Base-by-base conservation (phyloP, 2,797 vertebrate species). In the Chaenodraco wilsoni region DNA sequence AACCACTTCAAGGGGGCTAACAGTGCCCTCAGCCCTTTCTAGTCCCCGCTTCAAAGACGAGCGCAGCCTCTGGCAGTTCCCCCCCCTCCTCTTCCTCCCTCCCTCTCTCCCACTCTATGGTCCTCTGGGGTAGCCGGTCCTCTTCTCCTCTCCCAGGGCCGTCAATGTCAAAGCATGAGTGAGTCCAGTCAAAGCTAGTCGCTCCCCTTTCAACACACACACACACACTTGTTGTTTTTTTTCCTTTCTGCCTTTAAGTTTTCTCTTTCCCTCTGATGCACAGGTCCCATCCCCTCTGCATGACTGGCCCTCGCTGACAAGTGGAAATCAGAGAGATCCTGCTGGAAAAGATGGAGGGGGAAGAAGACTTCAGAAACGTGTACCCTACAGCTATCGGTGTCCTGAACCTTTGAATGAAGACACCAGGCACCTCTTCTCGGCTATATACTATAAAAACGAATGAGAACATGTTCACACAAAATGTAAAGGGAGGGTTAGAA, bases 1-100 rank as follows among this genome's bases (percentile, higher is more conserved):
- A 93, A 91, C 90, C 90, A 93, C 93, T 93, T 94, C 92, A 94
- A 93, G 90, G 88, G 78, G 84, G 70, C 87, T 90, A 87, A 88
- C 89, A 72, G 92, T 92, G 92, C 90, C 92, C 92, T 88, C 89
- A 86, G 87, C 91, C 87, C 91, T 93, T 93, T 93, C 91, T 92
- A 93, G 90, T 93, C 88, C 74, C 87, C n/a, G 85, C 91, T 89
- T 93, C 91, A 95, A 94, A 94, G 93, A 86, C 19, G 16, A 88
- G 80, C 79, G 81, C 84, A 90, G 93, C 92, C 93, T 89, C 91
- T 93, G 90, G 93, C 92, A 89, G 88, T 92, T 86, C 87, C 65
- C 70, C 70, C 23, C 84, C 84, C 79, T 72, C 74, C 76, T 72
- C 72, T 68, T 16, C 33, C 76, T 76, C 72, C 73, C 74, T 80